Evolutionary conservation across 2,113 vertebrate species (phyloP).

Genomic region (Ophthalmolycus amberensis): DNA sequence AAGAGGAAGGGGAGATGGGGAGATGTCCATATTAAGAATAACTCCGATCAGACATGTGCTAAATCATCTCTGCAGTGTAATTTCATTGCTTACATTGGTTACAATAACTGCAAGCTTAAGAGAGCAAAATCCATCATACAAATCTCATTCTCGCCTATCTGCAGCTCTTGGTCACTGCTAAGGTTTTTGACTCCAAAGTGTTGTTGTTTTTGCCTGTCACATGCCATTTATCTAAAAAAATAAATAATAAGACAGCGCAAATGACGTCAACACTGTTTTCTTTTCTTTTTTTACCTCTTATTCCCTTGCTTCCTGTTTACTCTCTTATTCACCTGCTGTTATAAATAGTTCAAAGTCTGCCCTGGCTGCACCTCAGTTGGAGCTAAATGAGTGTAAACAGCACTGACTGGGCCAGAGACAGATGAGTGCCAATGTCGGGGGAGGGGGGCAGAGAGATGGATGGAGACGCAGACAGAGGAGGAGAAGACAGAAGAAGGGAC

Average conservation of each 20-base stretch:
- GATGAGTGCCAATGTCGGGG: constrained; percentile 62
- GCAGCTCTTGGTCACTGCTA: constrained; percentile 6
- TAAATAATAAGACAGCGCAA: not conserved
- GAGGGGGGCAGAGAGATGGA: constrained; percentile 67
- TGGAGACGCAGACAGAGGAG: constrained; percentile 64
- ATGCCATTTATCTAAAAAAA: not conserved
- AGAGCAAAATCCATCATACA: constrained; percentile 34
- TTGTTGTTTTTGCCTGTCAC: not conserved
- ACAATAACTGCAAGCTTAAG: constrained; percentile 54
- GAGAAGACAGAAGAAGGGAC: constrained; percentile 47
- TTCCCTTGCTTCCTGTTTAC: constrained; percentile 44
- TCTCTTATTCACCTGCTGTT: constrained; percentile 37
- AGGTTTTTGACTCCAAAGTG: not conserved
- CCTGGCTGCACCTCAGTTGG: constrained; percentile 58
- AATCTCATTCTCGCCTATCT: constrained; percentile 21
- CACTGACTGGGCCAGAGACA: constrained; percentile 63
- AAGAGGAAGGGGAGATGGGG: constrained; percentile 53
- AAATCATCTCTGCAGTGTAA: constrained; percentile 63
- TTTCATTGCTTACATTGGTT: constrained; percentile 64
- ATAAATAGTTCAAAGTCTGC: constrained; percentile 61
- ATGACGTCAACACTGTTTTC: constrained; percentile 14
- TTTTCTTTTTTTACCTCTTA: not conserved
- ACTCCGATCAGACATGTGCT: constrained; percentile 70
- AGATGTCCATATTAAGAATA: constrained; percentile 69
- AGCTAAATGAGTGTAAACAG: constrained; percentile 77